Evolutionary conservation across 1,140 invertebrate genomes (phyloP).

Genomic region (Eupristina koningsbergeri): DNA sequence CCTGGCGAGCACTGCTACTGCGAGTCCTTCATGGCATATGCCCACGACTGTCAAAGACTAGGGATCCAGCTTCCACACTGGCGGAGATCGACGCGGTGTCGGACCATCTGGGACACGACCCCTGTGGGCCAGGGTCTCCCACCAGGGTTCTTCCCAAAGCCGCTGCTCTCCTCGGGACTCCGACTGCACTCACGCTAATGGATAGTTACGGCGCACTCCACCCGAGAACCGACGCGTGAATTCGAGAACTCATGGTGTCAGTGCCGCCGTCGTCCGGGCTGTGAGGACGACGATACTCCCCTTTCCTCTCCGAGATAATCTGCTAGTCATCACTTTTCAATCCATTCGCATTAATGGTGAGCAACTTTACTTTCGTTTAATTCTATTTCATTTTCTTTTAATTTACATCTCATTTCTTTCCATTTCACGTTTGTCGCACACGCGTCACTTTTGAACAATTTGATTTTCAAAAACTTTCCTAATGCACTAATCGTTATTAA

Average conservation of each 20-base stretch:
- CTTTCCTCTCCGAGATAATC: conserved; percentile 2
- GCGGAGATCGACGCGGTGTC: conserved; percentile 78
- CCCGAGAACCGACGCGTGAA: not conserved
- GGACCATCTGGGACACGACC: conserved; percentile 61
- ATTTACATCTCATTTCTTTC: no score
- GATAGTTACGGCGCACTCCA: not conserved
- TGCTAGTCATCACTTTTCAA: conserved; percentile 60
- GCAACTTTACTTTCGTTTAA: no score
- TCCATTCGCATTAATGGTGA: conserved; percentile 56
- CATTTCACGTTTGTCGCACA: no score
- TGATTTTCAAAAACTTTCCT: no score
- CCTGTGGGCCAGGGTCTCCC: conserved; percentile 9
- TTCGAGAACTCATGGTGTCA: not conserved
- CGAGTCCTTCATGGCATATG: conserved; percentile 90
- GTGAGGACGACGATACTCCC: no score
- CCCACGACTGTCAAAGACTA: conserved; percentile 85
- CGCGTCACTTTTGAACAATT: no score
- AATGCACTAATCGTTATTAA: no score
- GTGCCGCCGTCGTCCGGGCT: no score
- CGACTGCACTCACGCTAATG: not conserved
- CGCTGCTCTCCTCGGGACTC: not conserved
- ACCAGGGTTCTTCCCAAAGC: not conserved
- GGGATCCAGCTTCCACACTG: conserved; percentile 81
- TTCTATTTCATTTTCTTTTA: no score
- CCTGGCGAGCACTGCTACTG: conserved; percentile 87